Evolutionary conservation across 1,140 invertebrate species (phyloP).

Genomic region (Drosophila sulfurigaster): DNA sequence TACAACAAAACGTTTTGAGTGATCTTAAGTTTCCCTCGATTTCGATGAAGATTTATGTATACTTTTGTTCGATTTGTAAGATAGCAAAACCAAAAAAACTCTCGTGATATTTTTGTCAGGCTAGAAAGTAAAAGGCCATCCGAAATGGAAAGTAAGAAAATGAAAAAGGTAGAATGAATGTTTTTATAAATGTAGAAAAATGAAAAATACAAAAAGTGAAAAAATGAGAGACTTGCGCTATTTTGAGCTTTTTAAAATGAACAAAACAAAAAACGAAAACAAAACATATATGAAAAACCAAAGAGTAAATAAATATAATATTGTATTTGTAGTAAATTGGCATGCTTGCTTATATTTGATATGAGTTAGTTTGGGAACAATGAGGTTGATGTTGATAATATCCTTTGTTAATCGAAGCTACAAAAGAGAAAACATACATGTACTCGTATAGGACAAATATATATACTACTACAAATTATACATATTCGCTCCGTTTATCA

Average conservation of each 20-base stretch:
- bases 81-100: slow-evolving; percentile 56
- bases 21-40: slow-evolving; percentile 17
- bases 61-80: slow-evolving; percentile 39
- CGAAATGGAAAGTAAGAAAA: slow-evolving; percentile 1
- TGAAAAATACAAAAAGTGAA: slow-evolving; percentile 20
- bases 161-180: slow-evolving; percentile 8
- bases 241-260: slow-evolving; percentile 67
- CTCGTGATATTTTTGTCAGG: slow-evolving; percentile 75
- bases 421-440: slow-evolving; percentile 4
- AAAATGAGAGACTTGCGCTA: slow-evolving; percentile 73
- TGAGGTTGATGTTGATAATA: slow-evolving; percentile 66
- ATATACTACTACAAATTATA: slow-evolving; percentile 15
- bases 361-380: slow-evolving; percentile 76
- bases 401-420: slow-evolving; percentile 41
- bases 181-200: slow-evolving; percentile 54
- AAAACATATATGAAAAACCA: not conserved
- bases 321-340: slow-evolving; percentile 65
- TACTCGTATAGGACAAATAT: slow-evolving; percentile 18
- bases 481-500: slow-evolving; percentile 30
- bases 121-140: slow-evolving; percentile 19
- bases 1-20: slow-evolving; percentile 26
- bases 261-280: not conserved
- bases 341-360: slow-evolving; percentile 76
- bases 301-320: slow-evolving; percentile 32
- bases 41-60: not conserved